Evolutionary conservation across 2,113 vertebrate species (phyloP).

Genomic region (Crocuta crocuta): DNA sequence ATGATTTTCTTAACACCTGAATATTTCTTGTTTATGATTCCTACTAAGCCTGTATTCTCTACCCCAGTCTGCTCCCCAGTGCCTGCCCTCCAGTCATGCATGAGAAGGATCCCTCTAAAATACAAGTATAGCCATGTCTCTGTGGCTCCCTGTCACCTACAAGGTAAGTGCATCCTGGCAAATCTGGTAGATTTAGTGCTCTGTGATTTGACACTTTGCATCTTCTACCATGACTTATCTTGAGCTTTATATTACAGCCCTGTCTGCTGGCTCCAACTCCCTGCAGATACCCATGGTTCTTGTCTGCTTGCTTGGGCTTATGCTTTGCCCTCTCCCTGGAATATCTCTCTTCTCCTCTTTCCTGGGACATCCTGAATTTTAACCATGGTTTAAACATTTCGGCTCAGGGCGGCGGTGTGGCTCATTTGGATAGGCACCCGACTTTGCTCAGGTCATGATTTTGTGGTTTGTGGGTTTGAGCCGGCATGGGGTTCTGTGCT

Average conservation of each 20-base stretch:
- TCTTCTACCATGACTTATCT: not conserved
- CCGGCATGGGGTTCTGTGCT: too few species aligned
- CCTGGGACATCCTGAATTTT: not conserved
- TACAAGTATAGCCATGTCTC: not conserved
- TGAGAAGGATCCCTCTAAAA: not conserved
- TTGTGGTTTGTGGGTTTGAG: accelerated
- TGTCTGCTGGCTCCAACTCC: not conserved
- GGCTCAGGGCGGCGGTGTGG: not conserved
- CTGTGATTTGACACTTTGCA: not conserved
- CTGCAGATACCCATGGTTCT: not conserved
- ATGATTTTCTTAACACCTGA: not conserved
- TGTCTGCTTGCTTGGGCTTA: not conserved
- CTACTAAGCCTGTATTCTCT: not conserved
- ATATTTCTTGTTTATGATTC: not conserved
- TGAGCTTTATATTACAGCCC: not conserved
- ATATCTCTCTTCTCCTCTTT: not conserved
- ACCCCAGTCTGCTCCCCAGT: not conserved
- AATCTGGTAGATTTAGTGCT: not conserved
- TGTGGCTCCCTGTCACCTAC: not conserved
- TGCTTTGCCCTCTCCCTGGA: not conserved
- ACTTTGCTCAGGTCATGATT: too few species aligned
- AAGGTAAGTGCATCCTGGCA: not conserved
- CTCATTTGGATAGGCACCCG: too few species aligned
- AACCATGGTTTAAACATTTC: not conserved
- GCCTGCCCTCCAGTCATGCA: not conserved